A percentile compares a stretch with the other conserved stretches of the same genome.
Conservation (phyloP, 2,797 vertebrate species). For the Echiichthys vipera region DNA sequence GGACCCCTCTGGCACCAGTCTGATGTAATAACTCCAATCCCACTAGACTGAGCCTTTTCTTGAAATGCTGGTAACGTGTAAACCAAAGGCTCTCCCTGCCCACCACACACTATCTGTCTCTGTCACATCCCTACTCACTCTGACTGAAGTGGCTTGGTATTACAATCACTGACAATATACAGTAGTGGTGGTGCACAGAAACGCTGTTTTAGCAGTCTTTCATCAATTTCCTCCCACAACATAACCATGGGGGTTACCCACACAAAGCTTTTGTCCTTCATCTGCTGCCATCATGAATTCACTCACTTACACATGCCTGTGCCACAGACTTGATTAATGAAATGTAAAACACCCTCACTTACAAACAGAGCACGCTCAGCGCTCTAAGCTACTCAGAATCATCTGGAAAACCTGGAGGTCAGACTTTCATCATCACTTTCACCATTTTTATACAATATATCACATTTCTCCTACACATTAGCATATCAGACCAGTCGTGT, state of each 20-base stretch:
- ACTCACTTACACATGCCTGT: constrained; percentile 26
- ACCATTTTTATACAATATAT: background rate
- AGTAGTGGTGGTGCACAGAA: constrained; percentile 17
- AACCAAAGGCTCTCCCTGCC: constrained; percentile 41
- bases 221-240: constrained; percentile 21
- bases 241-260: constrained; percentile 21
- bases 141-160: constrained; percentile 29
- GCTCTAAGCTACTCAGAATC: constrained; percentile 28
- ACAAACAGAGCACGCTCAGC: constrained; percentile 23
- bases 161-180: constrained; percentile 51
- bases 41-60: constrained; percentile 32
- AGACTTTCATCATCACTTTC: constrained; percentile 13
- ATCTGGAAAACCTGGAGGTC: constrained; percentile 9
- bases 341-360: constrained; percentile 33
- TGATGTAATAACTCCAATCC: constrained; percentile 32
- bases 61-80: constrained; percentile 52
- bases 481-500: constrained; percentile 32
- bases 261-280: constrained; percentile 41
- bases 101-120: constrained; percentile 19
- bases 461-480: constrained; percentile 18
- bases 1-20: constrained; percentile 43
- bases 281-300: constrained; percentile 36
- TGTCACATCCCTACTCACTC: constrained; percentile 25
- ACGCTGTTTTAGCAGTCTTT: constrained; percentile 40
- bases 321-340: constrained; percentile 35